These are phyloP conservation scores for Eupeodes latifasciatus DNA, from an alignment of 2,888 invertebrate species.

Conservation along the genomic window DNA sequence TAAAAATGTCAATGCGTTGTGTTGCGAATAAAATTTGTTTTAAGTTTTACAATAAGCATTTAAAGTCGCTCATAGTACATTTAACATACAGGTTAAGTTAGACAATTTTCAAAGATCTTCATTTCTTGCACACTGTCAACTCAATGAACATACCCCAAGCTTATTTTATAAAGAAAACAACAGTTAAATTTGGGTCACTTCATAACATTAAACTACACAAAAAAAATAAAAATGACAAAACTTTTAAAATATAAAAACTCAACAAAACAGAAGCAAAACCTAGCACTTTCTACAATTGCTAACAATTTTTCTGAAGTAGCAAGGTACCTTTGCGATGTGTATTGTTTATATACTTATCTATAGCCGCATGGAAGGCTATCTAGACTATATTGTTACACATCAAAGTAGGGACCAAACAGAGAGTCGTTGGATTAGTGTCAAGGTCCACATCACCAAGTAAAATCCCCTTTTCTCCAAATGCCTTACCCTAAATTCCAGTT, in stretches of 20 bases:
- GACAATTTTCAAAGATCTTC: no score
- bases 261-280: not conserved
- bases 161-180: not conserved
- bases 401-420: not conserved
- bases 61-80: no score
- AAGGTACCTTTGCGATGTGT: not conserved
- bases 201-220: conserved; percentile 27
- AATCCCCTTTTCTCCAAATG: not conserved
- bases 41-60: no score
- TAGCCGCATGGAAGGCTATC: not conserved
- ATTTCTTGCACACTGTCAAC: not conserved
- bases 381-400: not conserved
- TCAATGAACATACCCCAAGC: not conserved
- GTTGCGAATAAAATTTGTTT: no score
- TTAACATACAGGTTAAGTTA: no score
- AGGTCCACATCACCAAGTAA: conserved; percentile 19
- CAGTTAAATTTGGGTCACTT: conserved; percentile 11
- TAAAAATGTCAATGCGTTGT: no score
- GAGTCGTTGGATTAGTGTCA: conserved; percentile 36
- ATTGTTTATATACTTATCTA: not conserved
- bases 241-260: not conserved
- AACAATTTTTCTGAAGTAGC: not conserved
- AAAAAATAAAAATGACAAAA: not conserved
- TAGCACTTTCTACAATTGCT: conserved; percentile 15
- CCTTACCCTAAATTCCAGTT: conserved; percentile 41